phyloP scores from a whole-genome alignment of 2,888 invertebrate genomes.

The Hydriomena furcata region DNA sequence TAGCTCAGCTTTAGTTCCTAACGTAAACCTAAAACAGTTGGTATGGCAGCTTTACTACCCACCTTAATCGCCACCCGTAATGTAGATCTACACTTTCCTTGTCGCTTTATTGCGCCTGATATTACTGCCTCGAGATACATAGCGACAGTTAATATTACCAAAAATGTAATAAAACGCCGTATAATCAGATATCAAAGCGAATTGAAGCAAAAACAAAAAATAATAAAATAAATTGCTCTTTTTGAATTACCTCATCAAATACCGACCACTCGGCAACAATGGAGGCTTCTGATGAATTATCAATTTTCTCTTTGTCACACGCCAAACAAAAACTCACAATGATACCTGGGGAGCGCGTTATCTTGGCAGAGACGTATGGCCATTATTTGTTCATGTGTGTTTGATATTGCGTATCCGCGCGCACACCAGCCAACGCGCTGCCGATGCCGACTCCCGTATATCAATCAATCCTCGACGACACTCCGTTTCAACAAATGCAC shows the following conservation, averaged over 20 bases:
- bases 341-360: conserved; percentile 72
- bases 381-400: conserved; percentile 70
- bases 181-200: conserved; percentile 35
- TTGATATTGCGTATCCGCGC: conserved; percentile 48
- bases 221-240: conserved; percentile 62
- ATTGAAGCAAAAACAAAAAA: conserved; percentile 56
- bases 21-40: conserved; percentile 27
- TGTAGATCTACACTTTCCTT: conserved; percentile 30
- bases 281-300: conserved; percentile 71
- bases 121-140: conserved; percentile 34
- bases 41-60: conserved; percentile 28
- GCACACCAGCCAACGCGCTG: conserved; percentile 42
- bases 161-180: conserved; percentile 37
- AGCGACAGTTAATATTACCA: conserved; percentile 37
- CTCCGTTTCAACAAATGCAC: conserved; percentile 53
- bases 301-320: conserved; percentile 76
- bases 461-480: conserved; percentile 69
- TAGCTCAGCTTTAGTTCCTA: conserved; percentile 20
- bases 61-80: conserved; percentile 31
- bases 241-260: conserved; percentile 66
- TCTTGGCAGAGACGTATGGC: conserved; percentile 79
- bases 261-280: conserved; percentile 63
- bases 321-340: conserved; percentile 74
- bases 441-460: conserved; percentile 47
- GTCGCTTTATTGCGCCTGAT: conserved; percentile 32